These are phyloP conservation scores for Aleiodes testaceus DNA, from an alignment of 2,888 invertebrate species.

Conservation along the genomic window DNA sequence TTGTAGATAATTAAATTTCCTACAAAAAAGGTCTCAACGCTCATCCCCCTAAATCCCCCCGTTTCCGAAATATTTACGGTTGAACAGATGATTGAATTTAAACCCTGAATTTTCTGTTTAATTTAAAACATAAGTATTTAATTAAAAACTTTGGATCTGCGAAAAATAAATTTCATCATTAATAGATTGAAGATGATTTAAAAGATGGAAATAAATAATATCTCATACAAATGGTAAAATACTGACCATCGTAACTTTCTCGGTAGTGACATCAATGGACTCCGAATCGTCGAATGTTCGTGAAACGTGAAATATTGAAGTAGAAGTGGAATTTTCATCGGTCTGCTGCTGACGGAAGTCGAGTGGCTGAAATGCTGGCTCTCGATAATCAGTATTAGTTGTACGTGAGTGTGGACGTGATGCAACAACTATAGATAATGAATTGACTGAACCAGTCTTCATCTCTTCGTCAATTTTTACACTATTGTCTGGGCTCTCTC, in stretches of 20 bases:
- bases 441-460: constrained; percentile 36
- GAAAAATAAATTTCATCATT: not conserved
- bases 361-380: constrained; percentile 47
- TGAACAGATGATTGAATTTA: too few relatives aligned
- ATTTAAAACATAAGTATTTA: not conserved
- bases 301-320: constrained; percentile 38
- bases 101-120: too few relatives aligned
- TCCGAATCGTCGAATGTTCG: constrained; percentile 24
- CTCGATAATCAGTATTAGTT: constrained; percentile 43
- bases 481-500: constrained; percentile 5
- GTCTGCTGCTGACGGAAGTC: constrained; percentile 43
- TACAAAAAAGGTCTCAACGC: too few relatives aligned
- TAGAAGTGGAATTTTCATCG: constrained; percentile 38
- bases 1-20: too few relatives aligned
- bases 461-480: constrained; percentile 14
- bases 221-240: not conserved
- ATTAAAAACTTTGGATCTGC: not conserved
- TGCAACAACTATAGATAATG: constrained; percentile 54
- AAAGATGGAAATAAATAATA: not conserved
- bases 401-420: constrained; percentile 59
- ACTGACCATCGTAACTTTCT: constrained; percentile 39
- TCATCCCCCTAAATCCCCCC: too few relatives aligned
- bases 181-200: not conserved
- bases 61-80: too few relatives aligned
- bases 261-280: constrained; percentile 34